Percentiles rank a stretch among this genome's conserved stretches.
Evolutionary conservation across 2,113 vertebrate genomes (phyloP).

Genomic region (Paramormyrops kingsleyae): DNA sequence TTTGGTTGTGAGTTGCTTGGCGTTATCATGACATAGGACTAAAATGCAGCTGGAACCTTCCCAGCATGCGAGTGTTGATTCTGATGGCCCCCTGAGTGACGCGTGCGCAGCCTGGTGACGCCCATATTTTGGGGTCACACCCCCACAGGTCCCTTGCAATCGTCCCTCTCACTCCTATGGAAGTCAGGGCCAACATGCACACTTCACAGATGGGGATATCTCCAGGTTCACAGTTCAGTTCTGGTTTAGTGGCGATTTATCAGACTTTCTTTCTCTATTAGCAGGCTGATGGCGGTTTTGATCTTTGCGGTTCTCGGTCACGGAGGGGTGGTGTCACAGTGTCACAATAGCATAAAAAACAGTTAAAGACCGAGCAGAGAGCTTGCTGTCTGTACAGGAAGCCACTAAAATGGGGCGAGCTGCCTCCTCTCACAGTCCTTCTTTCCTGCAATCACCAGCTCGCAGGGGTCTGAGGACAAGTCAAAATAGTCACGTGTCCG

Average conservation of each 20-base stretch:
- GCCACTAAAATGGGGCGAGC: too few relatives aligned
- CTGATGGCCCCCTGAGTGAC: background rate
- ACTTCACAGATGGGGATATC: background rate
- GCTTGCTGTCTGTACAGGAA: background rate
- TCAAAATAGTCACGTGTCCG: background rate
- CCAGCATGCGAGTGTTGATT: constrained; percentile 13
- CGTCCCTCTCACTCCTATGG: background rate
- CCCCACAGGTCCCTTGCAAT: too few relatives aligned
- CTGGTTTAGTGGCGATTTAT: background rate
- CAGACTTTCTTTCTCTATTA: background rate
- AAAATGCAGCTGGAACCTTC: too few relatives aligned
- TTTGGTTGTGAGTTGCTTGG: background rate
- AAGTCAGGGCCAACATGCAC: background rate
- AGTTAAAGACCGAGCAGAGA: background rate
- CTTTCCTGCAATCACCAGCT: background rate
- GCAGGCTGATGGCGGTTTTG: background rate
- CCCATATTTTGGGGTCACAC: too few relatives aligned
- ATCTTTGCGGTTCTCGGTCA: background rate
- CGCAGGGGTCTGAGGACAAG: background rate
- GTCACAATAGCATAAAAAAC: background rate
- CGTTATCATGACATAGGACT: too few relatives aligned
- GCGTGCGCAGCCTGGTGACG: background rate
- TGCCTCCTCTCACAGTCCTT: background rate
- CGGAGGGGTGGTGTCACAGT: too few relatives aligned
- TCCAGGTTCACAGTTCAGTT: background rate